These are phyloP conservation scores for Phocoena sinus DNA, from an alignment of 2,113 vertebrate species.

Conservation along the genomic window DNA sequence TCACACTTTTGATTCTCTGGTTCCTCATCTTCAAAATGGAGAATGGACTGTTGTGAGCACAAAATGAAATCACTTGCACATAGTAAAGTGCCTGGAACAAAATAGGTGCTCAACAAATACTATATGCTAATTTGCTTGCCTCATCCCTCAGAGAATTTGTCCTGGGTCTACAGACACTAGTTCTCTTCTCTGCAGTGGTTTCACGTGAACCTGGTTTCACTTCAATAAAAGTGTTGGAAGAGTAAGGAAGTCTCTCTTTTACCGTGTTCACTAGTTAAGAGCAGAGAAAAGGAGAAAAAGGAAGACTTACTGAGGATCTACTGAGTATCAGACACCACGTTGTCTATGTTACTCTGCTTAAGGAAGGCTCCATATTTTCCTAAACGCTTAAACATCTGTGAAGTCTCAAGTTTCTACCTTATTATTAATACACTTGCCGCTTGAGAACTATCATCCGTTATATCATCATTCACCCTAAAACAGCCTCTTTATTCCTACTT, in stretches of 20 bases:
- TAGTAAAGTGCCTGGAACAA: background rate
- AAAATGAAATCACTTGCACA: background rate
- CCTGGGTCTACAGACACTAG: background rate
- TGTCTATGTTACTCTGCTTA: background rate
- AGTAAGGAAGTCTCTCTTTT: background rate
- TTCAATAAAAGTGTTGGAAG: background rate
- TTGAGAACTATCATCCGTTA: background rate
- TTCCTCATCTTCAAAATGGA: background rate
- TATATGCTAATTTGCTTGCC: background rate
- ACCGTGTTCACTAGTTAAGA: background rate
- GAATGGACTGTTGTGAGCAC: background rate
- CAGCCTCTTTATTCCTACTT: background rate
- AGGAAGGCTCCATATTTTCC: background rate
- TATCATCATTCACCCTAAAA: background rate
- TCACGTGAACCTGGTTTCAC: background rate
- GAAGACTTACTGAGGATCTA: background rate
- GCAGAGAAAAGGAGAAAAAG: background rate
- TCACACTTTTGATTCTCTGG: background rate
- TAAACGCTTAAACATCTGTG: background rate
- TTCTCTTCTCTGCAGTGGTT: background rate
- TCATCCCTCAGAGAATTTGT: background rate
- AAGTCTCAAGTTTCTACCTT: slow-evolving; percentile 22
- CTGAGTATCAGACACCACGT: background rate
- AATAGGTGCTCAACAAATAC: background rate
- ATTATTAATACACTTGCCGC: background rate